Conservation (phyloP, 2,113 vertebrate species). For the Procavia capensis region DNA sequence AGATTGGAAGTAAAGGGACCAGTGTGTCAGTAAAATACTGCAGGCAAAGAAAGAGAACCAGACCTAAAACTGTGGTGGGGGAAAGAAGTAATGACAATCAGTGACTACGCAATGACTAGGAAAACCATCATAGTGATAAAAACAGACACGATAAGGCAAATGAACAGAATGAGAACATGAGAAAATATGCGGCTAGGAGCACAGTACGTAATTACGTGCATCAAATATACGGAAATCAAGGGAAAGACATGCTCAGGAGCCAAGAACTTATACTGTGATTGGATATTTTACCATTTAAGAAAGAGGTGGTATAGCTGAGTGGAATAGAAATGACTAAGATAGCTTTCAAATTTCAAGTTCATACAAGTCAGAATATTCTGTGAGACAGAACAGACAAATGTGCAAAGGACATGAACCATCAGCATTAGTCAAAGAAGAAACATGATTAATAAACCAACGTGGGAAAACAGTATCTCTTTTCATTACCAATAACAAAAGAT, state of each 20-base stretch:
- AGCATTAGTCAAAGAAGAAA: neutral
- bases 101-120: neutral
- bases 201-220: neutral
- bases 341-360: neutral
- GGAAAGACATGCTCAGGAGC: neutral
- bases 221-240: neutral
- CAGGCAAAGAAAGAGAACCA: neutral
- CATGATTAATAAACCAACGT: neutral
- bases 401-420: neutral
- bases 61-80: rapidly evolving
- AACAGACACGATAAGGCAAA: neutral
- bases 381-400: neutral
- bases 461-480: neutral
- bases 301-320: neutral
- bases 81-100: neutral
- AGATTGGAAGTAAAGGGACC: neutral
- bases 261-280: neutral
- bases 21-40: neutral
- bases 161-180: neutral
- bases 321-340: neutral
- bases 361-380: neutral
- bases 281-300: neutral
- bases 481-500: neutral
- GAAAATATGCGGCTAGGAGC: neutral
- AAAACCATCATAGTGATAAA: neutral